These are phyloP conservation scores for Sciurus carolinensis DNA, from an alignment of 2,797 vertebrate species.

Conservation along the genomic window DNA sequence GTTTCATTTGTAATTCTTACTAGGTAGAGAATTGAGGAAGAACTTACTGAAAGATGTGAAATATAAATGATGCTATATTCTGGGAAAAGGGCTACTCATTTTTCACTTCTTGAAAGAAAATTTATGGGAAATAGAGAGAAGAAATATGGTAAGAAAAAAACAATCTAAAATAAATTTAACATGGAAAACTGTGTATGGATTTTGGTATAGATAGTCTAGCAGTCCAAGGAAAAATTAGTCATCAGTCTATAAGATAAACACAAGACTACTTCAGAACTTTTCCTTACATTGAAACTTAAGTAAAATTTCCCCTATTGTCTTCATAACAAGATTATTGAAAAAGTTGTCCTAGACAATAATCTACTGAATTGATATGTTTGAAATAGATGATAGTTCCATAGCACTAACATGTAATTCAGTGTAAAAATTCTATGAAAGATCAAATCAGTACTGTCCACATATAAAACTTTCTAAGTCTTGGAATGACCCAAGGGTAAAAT, in stretches of 20 bases:
- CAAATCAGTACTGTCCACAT: not conserved
- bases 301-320: slow-evolving; percentile 32
- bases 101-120: not conserved
- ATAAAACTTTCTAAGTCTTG: not conserved
- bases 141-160: not conserved
- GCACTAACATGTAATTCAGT: not conserved
- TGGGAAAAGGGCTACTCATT: not conserved
- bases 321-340: not conserved
- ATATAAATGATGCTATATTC: not conserved
- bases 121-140: not conserved
- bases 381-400: not conserved
- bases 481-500: slow-evolving; percentile 16
- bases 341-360: not conserved
- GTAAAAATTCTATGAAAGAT: slow-evolving; percentile 12
- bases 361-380: not conserved
- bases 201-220: not conserved
- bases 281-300: not conserved
- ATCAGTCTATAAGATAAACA: not conserved
- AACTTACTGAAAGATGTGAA: not conserved
- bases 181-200: not conserved
- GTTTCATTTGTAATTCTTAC: not conserved
- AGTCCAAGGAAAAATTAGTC: not conserved
- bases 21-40: not conserved
- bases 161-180: slow-evolving; percentile 33
- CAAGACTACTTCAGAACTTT: not conserved